phyloP scores from a whole-genome alignment of 2,113 vertebrate species.

The Eleginops maclovinus region DNA sequence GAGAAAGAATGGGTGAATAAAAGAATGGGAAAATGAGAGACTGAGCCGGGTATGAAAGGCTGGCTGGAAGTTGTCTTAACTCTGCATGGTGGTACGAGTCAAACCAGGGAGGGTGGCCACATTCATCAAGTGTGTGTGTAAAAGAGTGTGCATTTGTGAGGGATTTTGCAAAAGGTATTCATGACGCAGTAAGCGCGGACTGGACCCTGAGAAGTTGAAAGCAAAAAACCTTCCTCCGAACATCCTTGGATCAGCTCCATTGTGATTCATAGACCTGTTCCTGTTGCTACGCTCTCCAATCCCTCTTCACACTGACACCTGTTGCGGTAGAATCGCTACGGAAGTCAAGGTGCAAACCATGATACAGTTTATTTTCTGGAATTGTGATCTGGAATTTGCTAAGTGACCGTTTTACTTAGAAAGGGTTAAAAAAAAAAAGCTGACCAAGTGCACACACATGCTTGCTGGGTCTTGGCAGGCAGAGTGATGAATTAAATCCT shows the following conservation, averaged over 20 bases:
- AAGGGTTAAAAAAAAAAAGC: constrained; percentile 20
- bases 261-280: constrained; percentile 61
- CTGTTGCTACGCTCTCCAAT: constrained; percentile 51
- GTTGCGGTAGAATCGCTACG: constrained; percentile 58
- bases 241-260: constrained; percentile 37
- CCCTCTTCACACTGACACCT: constrained; percentile 68
- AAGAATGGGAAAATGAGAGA: constrained; percentile 38
- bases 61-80: constrained; percentile 32
- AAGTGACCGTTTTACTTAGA: constrained; percentile 38
- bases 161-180: constrained; percentile 11
- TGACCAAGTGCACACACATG: constrained; percentile 27
- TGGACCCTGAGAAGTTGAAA: constrained; percentile 22
- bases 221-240: constrained; percentile 7
- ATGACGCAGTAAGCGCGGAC: neutral
- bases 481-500: constrained; percentile 47
- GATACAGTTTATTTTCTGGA: constrained; percentile 48
- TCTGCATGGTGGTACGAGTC: constrained; percentile 43
- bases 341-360: constrained; percentile 55
- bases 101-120: constrained; percentile 29
- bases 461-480: constrained; percentile 16
- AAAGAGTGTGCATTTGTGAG: neutral
- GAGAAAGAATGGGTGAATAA: constrained; percentile 31
- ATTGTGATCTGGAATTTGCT: constrained; percentile 52
- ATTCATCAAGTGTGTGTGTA: neutral
- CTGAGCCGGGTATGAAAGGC: constrained; percentile 32